Evolutionary conservation across 2,797 vertebrate genomes (phyloP).

Genomic region (Anolis apletophallus): DNA sequence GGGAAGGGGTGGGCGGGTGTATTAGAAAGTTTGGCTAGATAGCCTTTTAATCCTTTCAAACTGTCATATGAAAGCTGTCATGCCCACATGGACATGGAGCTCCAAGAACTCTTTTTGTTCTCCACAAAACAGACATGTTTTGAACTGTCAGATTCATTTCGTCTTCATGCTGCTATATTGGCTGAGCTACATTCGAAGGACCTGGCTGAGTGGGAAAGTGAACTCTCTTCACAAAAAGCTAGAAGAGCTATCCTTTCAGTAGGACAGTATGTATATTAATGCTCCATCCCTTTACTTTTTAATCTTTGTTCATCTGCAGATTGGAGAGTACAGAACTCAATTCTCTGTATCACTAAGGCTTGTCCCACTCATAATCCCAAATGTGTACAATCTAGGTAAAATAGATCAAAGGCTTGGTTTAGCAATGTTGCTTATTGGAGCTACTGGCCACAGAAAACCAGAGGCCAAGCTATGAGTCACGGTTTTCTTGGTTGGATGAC

Average conservation of each 20-base stretch:
- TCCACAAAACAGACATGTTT: neutral
- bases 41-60: neutral
- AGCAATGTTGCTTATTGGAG: too few relatives aligned
- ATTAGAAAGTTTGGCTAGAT: neutral
- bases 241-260: neutral
- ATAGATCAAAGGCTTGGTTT: neutral
- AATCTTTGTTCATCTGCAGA: neutral
- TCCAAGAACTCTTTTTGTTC: neutral
- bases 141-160: neutral
- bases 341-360: slow-evolving; percentile 23
- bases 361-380: neutral
- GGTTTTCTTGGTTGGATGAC: neutral
- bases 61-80: neutral
- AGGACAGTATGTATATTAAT: neutral
- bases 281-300: neutral
- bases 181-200: neutral
- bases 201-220: too few relatives aligned
- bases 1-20: too few relatives aligned
- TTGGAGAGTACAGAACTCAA: neutral
- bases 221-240: neutral
- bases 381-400: neutral
- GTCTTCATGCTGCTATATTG: neutral
- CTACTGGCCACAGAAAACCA: too few relatives aligned
- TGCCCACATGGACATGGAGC: too few relatives aligned
- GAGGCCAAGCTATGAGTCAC: too few relatives aligned